Evolutionary conservation across 2,113 vertebrate species (phyloP), one percentile per base, ranked within the genome.

Genomic region (Chaetodon trifascialis): DNA sequence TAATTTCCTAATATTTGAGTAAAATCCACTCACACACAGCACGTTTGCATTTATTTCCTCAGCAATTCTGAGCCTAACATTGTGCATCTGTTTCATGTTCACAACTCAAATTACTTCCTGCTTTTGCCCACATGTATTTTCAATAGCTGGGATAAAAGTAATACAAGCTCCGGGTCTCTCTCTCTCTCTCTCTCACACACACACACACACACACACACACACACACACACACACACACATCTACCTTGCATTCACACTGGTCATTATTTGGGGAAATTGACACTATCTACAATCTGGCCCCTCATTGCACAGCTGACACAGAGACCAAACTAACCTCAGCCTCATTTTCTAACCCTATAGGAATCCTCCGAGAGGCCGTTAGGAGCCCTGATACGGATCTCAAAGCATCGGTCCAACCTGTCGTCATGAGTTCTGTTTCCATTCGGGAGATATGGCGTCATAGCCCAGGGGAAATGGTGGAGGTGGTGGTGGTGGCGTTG

Each of bases 381-480:
- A 63, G 73, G 76, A 83, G 68, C 62, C 78, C 79, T 34, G 89
- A 93, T 91, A 91, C 2, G 30, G 76, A 93, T 92, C 92, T 90
- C 66, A 86, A 91, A 90, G 69, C 90, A 70, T 73, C 52, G 34
- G 79, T 36, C 67, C 11, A 15, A 75, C 79, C 79, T 88, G 49
- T 76, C 83, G 82, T 84, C 86, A 68, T 66, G 80, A 85, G 83
- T 85, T 68, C 74, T 84, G 88, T 89, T 90, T 90, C 83, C 91
- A 88, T 89, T 83, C 84, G 85, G 86, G 78, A 84, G 58, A 21
- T 70, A 77, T 86, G 73, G 74, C 90, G 60, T 91, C 83, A 89
- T 83, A 34, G 80, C 90, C 87, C 90, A 4, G 25, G 87, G 91
- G 89, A 90, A 25, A n/a, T 56, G 82, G 25, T 16, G 79, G 21